Evolutionary conservation across 1,140 invertebrate species (phyloP).

Genomic region (Probaryconus sp.): DNA sequence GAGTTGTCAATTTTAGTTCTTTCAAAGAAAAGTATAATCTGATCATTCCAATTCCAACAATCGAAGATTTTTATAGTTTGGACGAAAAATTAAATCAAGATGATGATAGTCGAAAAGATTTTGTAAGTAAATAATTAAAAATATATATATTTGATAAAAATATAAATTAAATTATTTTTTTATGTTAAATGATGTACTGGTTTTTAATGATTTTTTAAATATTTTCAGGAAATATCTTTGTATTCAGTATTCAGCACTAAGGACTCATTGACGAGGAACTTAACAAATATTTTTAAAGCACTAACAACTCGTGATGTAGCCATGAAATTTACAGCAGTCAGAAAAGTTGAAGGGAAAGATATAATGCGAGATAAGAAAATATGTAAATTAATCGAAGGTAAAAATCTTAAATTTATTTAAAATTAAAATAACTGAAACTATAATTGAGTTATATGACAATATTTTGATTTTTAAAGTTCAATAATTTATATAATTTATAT

Average conservation of each 20-base stretch:
- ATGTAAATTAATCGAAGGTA: background rate
- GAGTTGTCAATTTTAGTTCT: background rate
- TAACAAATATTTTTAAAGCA: background rate
- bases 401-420: too few species aligned
- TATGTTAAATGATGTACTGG: too few species aligned
- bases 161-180: too few species aligned
- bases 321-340: background rate
- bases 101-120: background rate
- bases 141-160: too few species aligned
- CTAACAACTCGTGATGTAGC: background rate
- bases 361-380: background rate
- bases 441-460: too few species aligned
- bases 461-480: too few species aligned
- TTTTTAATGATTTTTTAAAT: too few species aligned
- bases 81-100: background rate
- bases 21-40: slow-evolving; percentile 4
- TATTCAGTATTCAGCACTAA: background rate
- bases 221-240: background rate
- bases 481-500: too few species aligned
- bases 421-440: too few species aligned
- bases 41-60: background rate
- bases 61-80: background rate
- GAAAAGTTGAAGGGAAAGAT: background rate
- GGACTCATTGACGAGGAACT: background rate
- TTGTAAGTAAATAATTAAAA: slow-evolving; percentile 1